Evolutionary conservation across 2,888 invertebrate genomes (phyloP), one percentile per base, ranked within the genome.

Genomic region (Coleophora deauratella): DNA sequence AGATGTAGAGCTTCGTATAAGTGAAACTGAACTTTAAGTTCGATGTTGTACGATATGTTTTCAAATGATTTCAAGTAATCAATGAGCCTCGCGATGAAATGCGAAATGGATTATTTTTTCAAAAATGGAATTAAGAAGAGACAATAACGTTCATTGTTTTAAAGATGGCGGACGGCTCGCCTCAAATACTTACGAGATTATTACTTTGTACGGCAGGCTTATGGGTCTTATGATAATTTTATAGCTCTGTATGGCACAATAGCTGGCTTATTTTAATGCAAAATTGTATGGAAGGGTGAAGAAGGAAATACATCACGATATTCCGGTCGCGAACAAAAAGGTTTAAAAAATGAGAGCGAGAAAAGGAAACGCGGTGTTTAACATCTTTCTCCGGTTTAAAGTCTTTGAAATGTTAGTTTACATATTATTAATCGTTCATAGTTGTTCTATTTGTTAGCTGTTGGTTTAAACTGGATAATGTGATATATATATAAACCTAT

Each of bases 51-150:
- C 62, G 56, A 59, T 55, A 55, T 45, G 57, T 48, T 60, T 52
- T 73, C 34, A 43, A 34, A 51, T 44, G 51, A 28, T 35, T 30
- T 15, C 44, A 38, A 47, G 55, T 55, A 69, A 75, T 78, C 74
- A 80, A 75, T 74, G 76, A 73, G 66, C 61, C 72, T 66, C 69
- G 70, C 70, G 73, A 80, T 80, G 74, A 81, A 81, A 82, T 76
- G 75, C 78, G 78, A 80, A 81, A 80, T 79, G 81, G 79, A 84
- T 82, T 82, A 80, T 82, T 85, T 84, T 85, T 82, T 82, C 76
- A 81, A 84, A 85, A 84, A 85, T 81, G 82, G 82, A 80, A 84
- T 84, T 81, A 82, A 80, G 80, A 76, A 79, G 78, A 81, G 82
- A 85, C 82, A 85, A 84, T 82, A 85, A 82, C 77, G 80, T 67